Conservation (phyloP, 1,140 invertebrate genomes). For the Zaprionus tsacasi region DNA sequence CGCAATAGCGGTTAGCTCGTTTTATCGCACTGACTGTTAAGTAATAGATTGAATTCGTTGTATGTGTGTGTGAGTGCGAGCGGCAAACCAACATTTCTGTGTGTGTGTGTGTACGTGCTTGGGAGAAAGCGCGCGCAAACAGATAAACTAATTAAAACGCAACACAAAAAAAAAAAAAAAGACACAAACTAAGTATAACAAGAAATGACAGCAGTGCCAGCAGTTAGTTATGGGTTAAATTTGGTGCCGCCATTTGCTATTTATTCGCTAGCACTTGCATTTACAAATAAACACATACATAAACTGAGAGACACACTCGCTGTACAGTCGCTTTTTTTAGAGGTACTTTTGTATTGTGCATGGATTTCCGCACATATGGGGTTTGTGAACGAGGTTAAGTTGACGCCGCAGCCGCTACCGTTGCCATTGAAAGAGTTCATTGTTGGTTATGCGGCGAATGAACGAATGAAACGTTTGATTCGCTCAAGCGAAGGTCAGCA, state of each 20-base stretch:
- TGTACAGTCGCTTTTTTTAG: conserved; percentile 1
- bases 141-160: conserved; percentile 45
- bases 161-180: conserved; percentile 5
- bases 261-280: conserved; percentile 9
- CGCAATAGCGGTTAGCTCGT: conserved; percentile 36
- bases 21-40: conserved; percentile 48
- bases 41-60: conserved; percentile 48
- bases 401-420: conserved; percentile 16
- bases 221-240: conserved; percentile 20
- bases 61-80: conserved; percentile 24
- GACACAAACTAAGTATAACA: conserved; percentile 32
- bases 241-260: conserved; percentile 31
- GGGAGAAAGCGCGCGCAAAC: conserved; percentile 78
- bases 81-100: conserved; percentile 28
- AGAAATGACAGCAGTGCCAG: conserved; percentile 14
- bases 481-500: conserved; percentile 63
- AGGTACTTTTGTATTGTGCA: conserved; percentile 6
- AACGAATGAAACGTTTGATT: conserved; percentile 53
- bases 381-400: conserved; percentile 57
- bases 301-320: background rate
- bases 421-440: conserved; percentile 75
- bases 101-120: conserved; percentile 26
- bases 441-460: conserved; percentile 38
- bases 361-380: conserved; percentile 54
- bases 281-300: background rate